These are phyloP conservation scores for Tapirus indicus DNA, from an alignment of 2,797 vertebrate species.

Conservation along the genomic window DNA sequence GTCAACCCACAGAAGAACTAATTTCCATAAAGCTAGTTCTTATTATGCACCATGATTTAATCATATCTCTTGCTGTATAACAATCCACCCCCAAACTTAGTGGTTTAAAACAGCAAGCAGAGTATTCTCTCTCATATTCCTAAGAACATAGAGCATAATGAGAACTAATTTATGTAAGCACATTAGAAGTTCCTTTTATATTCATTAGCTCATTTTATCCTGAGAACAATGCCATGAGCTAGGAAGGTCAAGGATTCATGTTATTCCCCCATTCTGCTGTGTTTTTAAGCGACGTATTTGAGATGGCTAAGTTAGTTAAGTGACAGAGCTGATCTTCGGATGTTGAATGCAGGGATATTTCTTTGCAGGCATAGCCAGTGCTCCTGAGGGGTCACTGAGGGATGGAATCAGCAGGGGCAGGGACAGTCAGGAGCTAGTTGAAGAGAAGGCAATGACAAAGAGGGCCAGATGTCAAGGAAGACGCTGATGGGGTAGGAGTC, in stretches of 20 bases:
- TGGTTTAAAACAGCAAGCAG: neutral
- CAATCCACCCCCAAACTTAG: neutral
- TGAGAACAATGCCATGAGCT: neutral
- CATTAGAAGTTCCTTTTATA: neutral
- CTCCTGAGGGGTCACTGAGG: neutral
- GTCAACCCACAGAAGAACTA: neutral
- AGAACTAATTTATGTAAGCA: neutral
- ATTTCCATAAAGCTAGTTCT: constrained; percentile 2
- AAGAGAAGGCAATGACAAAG: neutral
- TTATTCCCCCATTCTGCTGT: neutral
- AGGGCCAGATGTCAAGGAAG: neutral
- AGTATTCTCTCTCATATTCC: neutral
- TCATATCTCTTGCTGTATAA: neutral
- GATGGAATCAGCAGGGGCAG: neutral
- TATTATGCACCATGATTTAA: neutral
- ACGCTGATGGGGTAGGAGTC: neutral
- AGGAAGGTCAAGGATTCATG: neutral
- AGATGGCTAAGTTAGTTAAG: neutral
- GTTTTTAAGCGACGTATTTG: constrained; percentile 29
- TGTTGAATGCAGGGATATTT: neutral
- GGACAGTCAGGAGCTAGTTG: neutral
- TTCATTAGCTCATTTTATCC: neutral
- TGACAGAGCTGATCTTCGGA: neutral
- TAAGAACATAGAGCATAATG: neutral
- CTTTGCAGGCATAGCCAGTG: neutral